Conservation (phyloP, 2,888 invertebrate species). For the Phania funesta region DNA sequence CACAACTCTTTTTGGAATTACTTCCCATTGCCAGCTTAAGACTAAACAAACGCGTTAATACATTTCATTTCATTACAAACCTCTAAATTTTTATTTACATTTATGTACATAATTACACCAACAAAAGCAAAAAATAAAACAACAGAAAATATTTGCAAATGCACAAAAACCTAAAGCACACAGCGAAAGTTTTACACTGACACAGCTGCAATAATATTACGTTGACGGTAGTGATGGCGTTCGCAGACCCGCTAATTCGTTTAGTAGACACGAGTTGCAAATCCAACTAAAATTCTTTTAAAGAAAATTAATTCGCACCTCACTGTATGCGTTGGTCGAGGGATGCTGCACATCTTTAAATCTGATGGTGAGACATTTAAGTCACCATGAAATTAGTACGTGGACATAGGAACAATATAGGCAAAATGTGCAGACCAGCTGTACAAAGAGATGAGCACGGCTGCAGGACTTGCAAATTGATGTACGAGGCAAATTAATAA, state of each 20-base stretch:
- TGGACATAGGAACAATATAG: no score
- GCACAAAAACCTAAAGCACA: constrained; percentile 10
- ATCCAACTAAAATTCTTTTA: no score
- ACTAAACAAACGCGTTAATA: neutral
- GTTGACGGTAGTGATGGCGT: neutral
- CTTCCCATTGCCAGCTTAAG: neutral
- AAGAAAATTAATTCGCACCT: no score
- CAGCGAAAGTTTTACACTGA: neutral
- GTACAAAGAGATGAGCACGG: no score
- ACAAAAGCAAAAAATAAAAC: constrained; percentile 22
- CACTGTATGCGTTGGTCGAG: no score
- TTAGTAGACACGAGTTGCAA: neutral
- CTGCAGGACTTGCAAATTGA: no score
- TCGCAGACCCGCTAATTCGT: neutral
- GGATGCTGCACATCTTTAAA: no score
- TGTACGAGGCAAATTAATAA: no score
- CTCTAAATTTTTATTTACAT: constrained; percentile 59
- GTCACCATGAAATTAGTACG: no score
- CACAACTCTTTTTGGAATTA: neutral
- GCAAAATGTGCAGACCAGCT: no score
- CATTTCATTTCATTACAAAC: constrained; percentile 28
- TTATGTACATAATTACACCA: constrained; percentile 40
- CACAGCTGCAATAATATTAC: neutral
- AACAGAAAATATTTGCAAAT: constrained; percentile 10
- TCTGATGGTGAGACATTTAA: no score